Evolutionary conservation across 2,113 vertebrate genomes (phyloP).

Genomic region (Dendrocopos noguchii): DNA sequence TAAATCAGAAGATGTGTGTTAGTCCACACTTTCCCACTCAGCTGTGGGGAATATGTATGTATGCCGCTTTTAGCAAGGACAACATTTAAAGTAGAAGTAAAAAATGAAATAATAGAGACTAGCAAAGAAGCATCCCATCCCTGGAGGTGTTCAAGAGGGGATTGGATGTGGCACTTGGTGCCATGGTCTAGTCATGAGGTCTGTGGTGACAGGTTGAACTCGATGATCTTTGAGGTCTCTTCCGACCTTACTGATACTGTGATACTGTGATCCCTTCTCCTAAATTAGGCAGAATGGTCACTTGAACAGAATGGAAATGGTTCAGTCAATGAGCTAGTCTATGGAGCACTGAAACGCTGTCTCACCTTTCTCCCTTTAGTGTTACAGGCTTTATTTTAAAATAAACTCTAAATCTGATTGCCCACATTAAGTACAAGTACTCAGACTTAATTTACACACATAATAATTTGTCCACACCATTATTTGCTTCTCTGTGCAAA

Average conservation of each 20-base stretch:
- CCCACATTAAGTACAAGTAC: neutral
- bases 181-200: too few relatives aligned
- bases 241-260: too few relatives aligned
- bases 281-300: neutral
- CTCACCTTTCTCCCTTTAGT: neutral
- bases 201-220: too few relatives aligned
- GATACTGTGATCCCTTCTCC: too few relatives aligned
- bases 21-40: neutral
- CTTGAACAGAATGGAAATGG: neutral
- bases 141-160: too few relatives aligned
- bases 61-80: neutral
- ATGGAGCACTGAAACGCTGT: neutral
- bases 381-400: neutral
- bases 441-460: neutral
- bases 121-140: neutral
- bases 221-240: too few relatives aligned
- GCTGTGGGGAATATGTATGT: neutral
- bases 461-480: neutral
- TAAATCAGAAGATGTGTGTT: neutral
- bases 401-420: neutral
- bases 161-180: too few relatives aligned
- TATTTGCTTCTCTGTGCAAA: constrained; percentile 12
- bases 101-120: too few relatives aligned
- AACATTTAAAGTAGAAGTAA: neutral
- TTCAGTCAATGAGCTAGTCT: neutral